Evolutionary conservation across 2,797 vertebrate genomes (phyloP).

Genomic region (Numenius phaeopus): DNA sequence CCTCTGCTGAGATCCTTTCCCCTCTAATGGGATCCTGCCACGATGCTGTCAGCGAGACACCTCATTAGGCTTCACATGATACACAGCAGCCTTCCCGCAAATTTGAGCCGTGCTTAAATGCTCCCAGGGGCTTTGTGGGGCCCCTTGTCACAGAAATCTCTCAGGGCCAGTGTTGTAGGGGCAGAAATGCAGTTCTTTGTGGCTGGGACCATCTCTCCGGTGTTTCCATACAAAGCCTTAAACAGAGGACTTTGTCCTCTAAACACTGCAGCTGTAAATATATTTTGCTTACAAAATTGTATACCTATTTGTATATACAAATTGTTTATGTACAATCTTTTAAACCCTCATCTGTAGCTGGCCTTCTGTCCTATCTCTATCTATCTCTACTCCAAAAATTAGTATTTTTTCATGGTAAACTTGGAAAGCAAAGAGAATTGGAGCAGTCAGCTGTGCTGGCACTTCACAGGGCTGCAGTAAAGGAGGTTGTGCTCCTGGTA

Average conservation of each 20-base stretch:
- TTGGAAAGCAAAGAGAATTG: neutral
- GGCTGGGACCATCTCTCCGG: neutral
- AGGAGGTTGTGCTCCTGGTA: neutral
- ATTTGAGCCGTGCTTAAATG: neutral
- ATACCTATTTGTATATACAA: neutral
- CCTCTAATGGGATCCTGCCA: neutral
- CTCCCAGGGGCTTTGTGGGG: neutral
- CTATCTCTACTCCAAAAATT: neutral
- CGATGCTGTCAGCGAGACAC: neutral
- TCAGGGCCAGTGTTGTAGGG: neutral
- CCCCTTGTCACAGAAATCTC: neutral
- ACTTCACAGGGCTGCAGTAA: neutral
- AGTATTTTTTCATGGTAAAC: neutral
- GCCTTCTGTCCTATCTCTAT: neutral
- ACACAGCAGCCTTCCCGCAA: fast-evolving
- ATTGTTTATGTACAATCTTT: neutral
- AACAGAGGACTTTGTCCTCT: neutral
- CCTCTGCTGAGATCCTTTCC: neutral
- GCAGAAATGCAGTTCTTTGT: neutral
- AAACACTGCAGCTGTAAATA: neutral
- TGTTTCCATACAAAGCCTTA: neutral
- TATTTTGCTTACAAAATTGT: neutral
- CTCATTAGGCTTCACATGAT: neutral
- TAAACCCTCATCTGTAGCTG: neutral
- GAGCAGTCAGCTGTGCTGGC: neutral